A percentile compares a stretch with the other conserved stretches of the same genome.
Evolutionary conservation across 2,888 invertebrate genomes (phyloP).

Genomic region (Theodoxus fluviatilis): DNA sequence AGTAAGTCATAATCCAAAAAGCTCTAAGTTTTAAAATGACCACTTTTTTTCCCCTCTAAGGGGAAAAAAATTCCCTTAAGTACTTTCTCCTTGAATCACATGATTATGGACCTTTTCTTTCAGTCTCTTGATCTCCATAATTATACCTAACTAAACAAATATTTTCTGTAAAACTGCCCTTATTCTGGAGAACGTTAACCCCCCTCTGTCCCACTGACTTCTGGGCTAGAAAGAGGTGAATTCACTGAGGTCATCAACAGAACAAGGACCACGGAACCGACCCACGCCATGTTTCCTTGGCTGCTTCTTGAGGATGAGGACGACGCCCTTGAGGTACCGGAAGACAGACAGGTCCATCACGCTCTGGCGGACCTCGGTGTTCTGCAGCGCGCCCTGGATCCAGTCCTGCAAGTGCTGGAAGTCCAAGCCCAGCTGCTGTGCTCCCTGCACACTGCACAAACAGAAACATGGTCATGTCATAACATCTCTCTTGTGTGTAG

Average conservation of each 20-base stretch:
- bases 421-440: constrained; percentile 59
- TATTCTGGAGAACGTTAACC: too few species aligned
- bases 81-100: too few species aligned
- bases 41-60: too few species aligned
- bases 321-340: constrained; percentile 53
- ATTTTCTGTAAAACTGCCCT: too few species aligned
- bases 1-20: too few species aligned
- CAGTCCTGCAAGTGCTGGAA: constrained; percentile 50
- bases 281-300: constrained; percentile 43
- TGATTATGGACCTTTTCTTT: too few species aligned
- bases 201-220: too few species aligned
- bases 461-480: constrained; percentile 3
- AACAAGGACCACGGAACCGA: constrained; percentile 40
- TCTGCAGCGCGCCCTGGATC: constrained; percentile 45
- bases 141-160: too few species aligned
- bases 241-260: constrained; percentile 47
- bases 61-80: too few species aligned
- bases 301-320: constrained; percentile 57
- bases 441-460: constrained; percentile 57
- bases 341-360: constrained; percentile 56
- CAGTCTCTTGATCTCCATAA: too few species aligned
- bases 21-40: too few species aligned
- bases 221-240: too few species aligned
- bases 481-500: background rate
- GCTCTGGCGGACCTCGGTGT: constrained; percentile 51